Evolutionary conservation across 2,113 vertebrate genomes (phyloP).

Genomic region (Phaethon lepturus): DNA sequence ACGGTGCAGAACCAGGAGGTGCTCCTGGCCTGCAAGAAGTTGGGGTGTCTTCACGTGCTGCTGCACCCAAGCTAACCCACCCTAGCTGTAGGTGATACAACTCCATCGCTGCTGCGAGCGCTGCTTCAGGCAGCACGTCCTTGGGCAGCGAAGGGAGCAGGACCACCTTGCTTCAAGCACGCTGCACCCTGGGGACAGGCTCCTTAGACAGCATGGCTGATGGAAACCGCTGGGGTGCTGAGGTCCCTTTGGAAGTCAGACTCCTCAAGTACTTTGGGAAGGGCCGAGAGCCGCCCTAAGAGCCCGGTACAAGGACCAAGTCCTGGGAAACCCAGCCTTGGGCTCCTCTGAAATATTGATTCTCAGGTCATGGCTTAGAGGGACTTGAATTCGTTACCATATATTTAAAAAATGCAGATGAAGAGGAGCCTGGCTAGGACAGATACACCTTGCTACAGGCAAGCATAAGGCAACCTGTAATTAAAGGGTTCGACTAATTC

Average conservation of each 20-base stretch:
- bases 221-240: neutral
- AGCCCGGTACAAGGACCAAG: neutral
- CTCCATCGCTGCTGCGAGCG: rapidly evolving
- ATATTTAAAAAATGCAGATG: neutral
- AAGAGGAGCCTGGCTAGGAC: neutral
- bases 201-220: neutral
- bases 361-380: neutral
- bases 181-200: rapidly evolving
- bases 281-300: neutral
- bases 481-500: neutral
- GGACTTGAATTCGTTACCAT: neutral
- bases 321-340: neutral
- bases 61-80: neutral
- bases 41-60: neutral
- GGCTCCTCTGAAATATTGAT: neutral
- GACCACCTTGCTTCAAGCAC: neutral
- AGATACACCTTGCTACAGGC: neutral
- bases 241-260: neutral
- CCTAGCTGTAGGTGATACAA: neutral
- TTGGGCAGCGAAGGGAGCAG: rapidly evolving
- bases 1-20: neutral
- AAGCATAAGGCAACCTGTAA: neutral
- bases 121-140: neutral
- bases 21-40: neutral
- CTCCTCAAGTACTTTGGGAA: neutral